Conservation (phyloP, 2,797 vertebrate species). For the Poecilia wingei region DNA sequence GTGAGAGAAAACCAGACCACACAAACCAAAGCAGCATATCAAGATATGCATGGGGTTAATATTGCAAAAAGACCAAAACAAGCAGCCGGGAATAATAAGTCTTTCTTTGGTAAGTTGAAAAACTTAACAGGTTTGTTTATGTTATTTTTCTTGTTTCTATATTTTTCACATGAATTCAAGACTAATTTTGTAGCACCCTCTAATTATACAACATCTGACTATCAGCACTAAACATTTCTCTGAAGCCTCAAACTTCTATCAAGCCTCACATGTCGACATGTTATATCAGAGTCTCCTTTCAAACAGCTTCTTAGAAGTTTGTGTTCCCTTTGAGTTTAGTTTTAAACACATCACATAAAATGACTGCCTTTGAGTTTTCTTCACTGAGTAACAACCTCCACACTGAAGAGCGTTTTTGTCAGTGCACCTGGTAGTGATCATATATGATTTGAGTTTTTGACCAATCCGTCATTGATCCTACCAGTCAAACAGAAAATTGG, state of each 20-base stretch:
- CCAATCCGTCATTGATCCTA: not conserved
- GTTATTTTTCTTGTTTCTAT: not conserved
- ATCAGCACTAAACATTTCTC: not conserved
- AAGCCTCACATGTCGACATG: not conserved
- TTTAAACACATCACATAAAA: not conserved
- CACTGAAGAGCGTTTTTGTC: not conserved
- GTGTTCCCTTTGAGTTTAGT: not conserved
- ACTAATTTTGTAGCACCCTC: not conserved
- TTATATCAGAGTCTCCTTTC: not conserved
- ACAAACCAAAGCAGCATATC: not conserved
- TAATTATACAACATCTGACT: not conserved
- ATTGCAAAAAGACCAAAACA: not conserved
- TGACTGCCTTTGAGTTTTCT: not conserved
- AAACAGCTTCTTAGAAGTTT: not conserved
- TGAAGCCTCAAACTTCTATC: not conserved
- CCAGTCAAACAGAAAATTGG: not conserved
- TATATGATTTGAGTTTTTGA: not conserved
- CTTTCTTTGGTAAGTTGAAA: not conserved
- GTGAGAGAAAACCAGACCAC: not conserved
- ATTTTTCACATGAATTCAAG: not conserved
- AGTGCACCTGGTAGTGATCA: not conserved
- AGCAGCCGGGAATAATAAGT: not conserved
- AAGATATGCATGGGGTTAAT: not conserved
- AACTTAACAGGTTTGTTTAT: not conserved
- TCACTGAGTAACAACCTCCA: not conserved